phyloP scores from a whole-genome alignment of 1,140 invertebrate genomes.

The Ladona fulva region DNA sequence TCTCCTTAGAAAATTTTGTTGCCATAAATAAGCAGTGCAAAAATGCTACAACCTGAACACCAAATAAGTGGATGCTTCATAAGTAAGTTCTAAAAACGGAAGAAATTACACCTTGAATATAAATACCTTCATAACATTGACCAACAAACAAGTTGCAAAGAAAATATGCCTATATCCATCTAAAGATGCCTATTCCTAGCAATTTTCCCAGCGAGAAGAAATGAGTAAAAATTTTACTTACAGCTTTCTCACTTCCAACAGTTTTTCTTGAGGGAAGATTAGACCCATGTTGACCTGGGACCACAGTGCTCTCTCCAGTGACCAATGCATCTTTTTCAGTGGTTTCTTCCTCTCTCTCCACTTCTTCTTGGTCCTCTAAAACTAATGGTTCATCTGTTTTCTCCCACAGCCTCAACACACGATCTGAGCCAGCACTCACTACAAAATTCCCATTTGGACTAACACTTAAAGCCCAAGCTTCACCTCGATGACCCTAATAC shows the following conservation, averaged over 20 bases:
- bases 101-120: too few relatives aligned
- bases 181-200: too few relatives aligned
- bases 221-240: conserved; percentile 39
- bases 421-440: conserved; percentile 79
- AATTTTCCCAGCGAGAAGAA: too few relatives aligned
- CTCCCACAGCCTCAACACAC: conserved; percentile 77
- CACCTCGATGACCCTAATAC: conserved; percentile 63
- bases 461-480: conserved; percentile 64
- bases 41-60: too few relatives aligned
- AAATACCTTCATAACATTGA: too few relatives aligned
- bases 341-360: conserved; percentile 56
- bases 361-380: conserved; percentile 83
- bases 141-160: too few relatives aligned
- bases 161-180: too few relatives aligned
- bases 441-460: conserved; percentile 73
- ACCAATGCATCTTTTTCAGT: conserved; percentile 55
- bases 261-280: conserved; percentile 82
- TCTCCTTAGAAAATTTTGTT: too few relatives aligned
- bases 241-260: conserved; percentile 79
- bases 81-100: too few relatives aligned
- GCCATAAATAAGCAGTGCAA: too few relatives aligned
- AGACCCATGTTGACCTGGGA: conserved; percentile 60
- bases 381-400: conserved; percentile 83
- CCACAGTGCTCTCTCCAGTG: conserved; percentile 56
- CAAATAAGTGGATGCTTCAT: too few relatives aligned